Evolutionary conservation across 1,140 invertebrate species (phyloP), one percentile per base, ranked within the genome.

Genomic region (Anagrus nilaparvatae): DNA sequence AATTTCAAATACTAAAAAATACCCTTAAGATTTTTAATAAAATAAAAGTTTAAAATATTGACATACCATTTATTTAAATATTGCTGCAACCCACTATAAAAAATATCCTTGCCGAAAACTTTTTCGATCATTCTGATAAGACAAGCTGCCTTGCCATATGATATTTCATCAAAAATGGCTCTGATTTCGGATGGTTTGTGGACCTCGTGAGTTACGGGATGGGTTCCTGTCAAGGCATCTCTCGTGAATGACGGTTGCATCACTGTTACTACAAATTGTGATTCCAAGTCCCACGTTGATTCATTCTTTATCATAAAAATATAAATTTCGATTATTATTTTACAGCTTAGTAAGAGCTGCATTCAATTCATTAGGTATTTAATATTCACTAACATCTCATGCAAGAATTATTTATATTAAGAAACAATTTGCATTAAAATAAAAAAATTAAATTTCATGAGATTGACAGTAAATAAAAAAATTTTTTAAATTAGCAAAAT

Each of bases 81-180:
- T 43, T 70, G 63, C 8, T 70, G 59, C 8, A 90, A 59, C 29
- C 83, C 84, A 9, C 66, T 60, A 34, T 75, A 71, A 58, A 92
- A 90, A 1, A 76, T 67, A 6, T 75, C 60, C 24, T 77, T 70
- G 1, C 82, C 79, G 10, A 89, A 67, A 19, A 85, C 78, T 44
- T 84, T 75, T 43, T 81, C 76, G 50, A 92, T 67, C 87, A 93
- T 92, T 34, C 84, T 63, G 25, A 93, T 74, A 3, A 93, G 62
- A 38, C 80, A 81, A 0, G 77, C 84, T n/a, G 84, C 87, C 74
- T 95, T 95, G 2, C 68, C 71, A 55, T 95, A 95, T 0, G 86
- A 87, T 21, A 94, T 89, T 3, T 74, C 71, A 60, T 92, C 84
- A 58, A 93, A 94, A 34, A 87, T 81, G 59, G 81, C 76, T 28